Evolutionary conservation across 2,113 vertebrate species (phyloP), one percentile per base, ranked within the genome.

Genomic region (Seriola quinqueradiata): DNA sequence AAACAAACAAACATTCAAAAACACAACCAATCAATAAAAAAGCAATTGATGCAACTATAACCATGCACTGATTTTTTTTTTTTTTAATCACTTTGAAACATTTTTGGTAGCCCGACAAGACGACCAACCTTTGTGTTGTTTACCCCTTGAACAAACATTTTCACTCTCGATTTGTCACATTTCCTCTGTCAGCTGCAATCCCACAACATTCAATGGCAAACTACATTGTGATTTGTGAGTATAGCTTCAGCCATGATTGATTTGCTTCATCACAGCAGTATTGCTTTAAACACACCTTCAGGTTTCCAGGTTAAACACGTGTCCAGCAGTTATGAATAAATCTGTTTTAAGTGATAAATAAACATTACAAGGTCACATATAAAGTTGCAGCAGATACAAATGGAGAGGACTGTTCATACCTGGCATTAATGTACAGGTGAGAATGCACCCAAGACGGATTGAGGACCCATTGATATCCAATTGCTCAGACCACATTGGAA

Each of bases 281-380:
- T 36, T 65, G 32, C 38, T 71, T 79, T 57, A 52, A 84, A 69
- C 81, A 69, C 64, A 58, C 66, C 60, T 44, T 36, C 42, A 81
- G 82, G 76, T 25, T 38, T 44, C 34, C 42, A 79, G 80, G 76
- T 28, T 40, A 38, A 63, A 34, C 14, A 48, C 14, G 1, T 16
- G 46, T 17, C 5, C 5, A 8, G 11, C 8, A 42, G 8, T 59
- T 25, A 19, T 58, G 14, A 60, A 50, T 17, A 28, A 40, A 38
- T 57, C 32, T 32, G 11, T 46, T 46, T 60, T 21, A 38, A 60
- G 50, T 34, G 46, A 16, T 48, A 48, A 16, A 48, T 48, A 48
- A 48, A 48, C 4, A 5, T 16, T 16, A 17, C 5, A 17, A 48
- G 28, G 10, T 10, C 42, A 10, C 3, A 11, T 44, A 44, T 12